These are phyloP conservation scores for Laterallus jamaicensis DNA, from an alignment of 2,113 vertebrate species.

Conservation along the genomic window DNA sequence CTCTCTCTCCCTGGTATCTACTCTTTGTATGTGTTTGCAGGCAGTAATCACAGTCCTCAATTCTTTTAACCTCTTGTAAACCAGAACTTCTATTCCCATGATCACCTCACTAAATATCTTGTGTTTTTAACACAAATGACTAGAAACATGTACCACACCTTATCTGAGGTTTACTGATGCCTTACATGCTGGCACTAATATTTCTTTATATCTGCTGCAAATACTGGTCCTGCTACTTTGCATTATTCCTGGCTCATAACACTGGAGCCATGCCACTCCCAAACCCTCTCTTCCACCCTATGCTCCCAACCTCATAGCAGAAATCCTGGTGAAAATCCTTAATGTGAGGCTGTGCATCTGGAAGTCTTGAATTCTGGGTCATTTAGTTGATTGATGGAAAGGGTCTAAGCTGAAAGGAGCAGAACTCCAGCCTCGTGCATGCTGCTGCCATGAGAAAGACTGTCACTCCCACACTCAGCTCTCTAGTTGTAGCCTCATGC, in stretches of 20 bases:
- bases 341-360: not conserved
- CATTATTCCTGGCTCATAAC: not conserved
- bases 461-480: not conserved
- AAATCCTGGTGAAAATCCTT: not conserved
- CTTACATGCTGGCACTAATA: rapidly evolving
- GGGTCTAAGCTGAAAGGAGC: not conserved
- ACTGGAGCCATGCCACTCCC: not conserved
- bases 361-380: not conserved
- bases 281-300: not conserved
- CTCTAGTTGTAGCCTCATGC: not conserved
- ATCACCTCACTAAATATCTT: not conserved
- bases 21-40: not conserved
- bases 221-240: not conserved
- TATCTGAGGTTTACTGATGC: not conserved
- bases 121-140: not conserved
- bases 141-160: not conserved
- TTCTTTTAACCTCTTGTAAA: not conserved
- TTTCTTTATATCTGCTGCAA: not conserved
- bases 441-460: not conserved
- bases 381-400: not conserved
- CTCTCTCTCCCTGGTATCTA: not conserved
- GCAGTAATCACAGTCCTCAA: not conserved
- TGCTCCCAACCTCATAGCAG: not conserved
- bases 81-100: not conserved
- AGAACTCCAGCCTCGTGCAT: not conserved